A percentile compares a stretch with the other conserved stretches of the same genome.
Evolutionary conservation across 1,140 invertebrate species (phyloP).

Genomic region (Agrypnia vestita): DNA sequence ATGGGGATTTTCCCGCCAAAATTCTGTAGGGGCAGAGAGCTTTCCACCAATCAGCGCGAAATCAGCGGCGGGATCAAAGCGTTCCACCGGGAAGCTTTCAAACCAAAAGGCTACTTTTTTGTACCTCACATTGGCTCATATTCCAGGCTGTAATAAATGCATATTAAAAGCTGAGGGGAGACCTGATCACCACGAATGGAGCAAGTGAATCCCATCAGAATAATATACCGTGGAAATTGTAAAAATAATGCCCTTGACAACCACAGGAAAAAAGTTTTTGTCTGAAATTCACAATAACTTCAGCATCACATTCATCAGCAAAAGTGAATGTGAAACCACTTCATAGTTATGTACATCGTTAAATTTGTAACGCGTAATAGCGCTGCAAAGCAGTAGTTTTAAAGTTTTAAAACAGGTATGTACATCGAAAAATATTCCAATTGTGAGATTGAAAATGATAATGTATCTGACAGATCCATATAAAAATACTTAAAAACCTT

Average conservation of each 20-base stretch:
- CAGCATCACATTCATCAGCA: no score
- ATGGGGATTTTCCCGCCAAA: background rate
- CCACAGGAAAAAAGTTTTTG: constrained; percentile 14
- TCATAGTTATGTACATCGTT: no score
- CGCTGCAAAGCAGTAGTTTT: no score
- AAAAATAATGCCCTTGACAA: constrained; percentile 28
- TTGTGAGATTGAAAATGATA: no score
- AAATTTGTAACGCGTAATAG: no score
- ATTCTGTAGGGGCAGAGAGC: background rate
- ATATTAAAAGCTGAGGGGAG: constrained; percentile 40
- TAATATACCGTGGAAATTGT: constrained; percentile 14
- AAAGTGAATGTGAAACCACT: no score
- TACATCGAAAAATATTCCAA: no score
- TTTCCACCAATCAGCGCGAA: constrained; percentile 41
- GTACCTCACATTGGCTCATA: constrained; percentile 30
- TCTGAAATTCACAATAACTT: no score
- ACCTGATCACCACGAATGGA: constrained; percentile 43
- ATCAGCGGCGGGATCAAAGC: constrained; percentile 46
- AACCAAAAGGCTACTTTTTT: constrained; percentile 41
- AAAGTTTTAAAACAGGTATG: no score
- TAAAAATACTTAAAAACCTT: no score
- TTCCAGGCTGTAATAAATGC: constrained; percentile 46
- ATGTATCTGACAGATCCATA: no score
- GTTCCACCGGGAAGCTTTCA: constrained; percentile 41
- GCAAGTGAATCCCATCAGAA: constrained; percentile 39